Evolutionary conservation across 1,140 invertebrate species (phyloP).

Genomic region (Drosophila repleta): DNA sequence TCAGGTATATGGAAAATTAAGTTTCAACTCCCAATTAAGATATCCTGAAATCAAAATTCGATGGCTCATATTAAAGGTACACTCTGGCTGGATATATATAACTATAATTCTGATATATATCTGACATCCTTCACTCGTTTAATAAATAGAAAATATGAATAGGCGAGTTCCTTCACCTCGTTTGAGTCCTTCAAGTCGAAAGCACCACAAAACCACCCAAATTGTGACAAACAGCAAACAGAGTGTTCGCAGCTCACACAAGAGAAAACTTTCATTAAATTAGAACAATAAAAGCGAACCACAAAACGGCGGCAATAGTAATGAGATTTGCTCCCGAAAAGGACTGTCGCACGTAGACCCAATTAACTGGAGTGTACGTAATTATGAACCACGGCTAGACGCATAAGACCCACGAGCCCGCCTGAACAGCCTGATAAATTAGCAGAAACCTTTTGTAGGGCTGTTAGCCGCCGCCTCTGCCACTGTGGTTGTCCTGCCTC

Average conservation of each 20-base stretch:
- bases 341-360: not conserved
- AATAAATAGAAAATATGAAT: no score
- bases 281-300: constrained; percentile 64
- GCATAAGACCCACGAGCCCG: constrained; percentile 15
- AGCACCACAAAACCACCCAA: not conserved
- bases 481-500: not conserved
- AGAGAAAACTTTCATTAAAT: constrained; percentile 68
- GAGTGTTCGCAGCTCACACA: no score
- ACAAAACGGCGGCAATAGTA: constrained; percentile 61
- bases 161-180: no score
- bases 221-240: not conserved
- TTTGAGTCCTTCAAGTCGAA: no score
- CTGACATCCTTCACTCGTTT: no score
- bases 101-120: no score
- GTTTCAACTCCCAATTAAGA: no score
- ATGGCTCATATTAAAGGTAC: no score
- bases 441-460: constrained; percentile 25
- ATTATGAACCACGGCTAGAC: constrained; percentile 48
- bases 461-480: not conserved
- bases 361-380: constrained; percentile 34
- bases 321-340: constrained; percentile 41
- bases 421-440: constrained; percentile 64
- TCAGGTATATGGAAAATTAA: no score
- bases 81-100: no score
- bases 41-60: no score